Evolutionary conservation across 2,797 vertebrate genomes (phyloP).

Genomic region (Rhinoraja longicauda): DNA sequence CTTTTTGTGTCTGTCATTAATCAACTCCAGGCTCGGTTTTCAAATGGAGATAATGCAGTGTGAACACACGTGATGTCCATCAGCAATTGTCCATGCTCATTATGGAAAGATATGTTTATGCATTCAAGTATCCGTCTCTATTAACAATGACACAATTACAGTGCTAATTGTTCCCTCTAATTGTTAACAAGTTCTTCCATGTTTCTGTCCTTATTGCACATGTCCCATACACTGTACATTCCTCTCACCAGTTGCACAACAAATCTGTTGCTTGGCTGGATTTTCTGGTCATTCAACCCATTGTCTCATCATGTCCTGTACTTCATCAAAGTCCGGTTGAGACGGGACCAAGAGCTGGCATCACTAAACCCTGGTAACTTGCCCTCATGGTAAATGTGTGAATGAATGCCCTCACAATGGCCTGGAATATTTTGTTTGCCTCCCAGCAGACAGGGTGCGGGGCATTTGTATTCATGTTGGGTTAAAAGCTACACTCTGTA

Average conservation of each 20-base stretch:
- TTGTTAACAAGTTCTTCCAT: not conserved
- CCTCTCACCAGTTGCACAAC: not conserved
- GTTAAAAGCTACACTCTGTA: not conserved
- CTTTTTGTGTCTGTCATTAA: not conserved
- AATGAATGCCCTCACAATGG: too few relatives aligned
- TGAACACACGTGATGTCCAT: not conserved
- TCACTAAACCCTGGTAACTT: not conserved
- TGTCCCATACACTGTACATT: too few relatives aligned
- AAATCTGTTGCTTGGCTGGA: not conserved
- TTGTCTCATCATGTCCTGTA: not conserved
- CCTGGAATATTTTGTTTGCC: not conserved
- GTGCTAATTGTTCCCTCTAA: not conserved
- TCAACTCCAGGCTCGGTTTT: not conserved
- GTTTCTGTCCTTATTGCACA: not conserved
- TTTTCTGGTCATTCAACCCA: not conserved
- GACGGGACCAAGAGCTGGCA: not conserved
- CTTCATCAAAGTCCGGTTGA: not conserved
- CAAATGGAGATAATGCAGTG: not conserved
- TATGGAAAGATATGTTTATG: not conserved
- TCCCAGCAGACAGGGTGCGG: not conserved
- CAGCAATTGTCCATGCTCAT: not conserved
- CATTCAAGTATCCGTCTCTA: not conserved
- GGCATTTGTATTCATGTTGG: not conserved
- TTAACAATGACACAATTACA: too few relatives aligned
- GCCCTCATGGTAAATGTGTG: not conserved